Evolutionary conservation across 23 tunicate genomes (phyloP), one percentile per base, ranked within the genome.

Genomic region (Trididemnum clinides): DNA sequence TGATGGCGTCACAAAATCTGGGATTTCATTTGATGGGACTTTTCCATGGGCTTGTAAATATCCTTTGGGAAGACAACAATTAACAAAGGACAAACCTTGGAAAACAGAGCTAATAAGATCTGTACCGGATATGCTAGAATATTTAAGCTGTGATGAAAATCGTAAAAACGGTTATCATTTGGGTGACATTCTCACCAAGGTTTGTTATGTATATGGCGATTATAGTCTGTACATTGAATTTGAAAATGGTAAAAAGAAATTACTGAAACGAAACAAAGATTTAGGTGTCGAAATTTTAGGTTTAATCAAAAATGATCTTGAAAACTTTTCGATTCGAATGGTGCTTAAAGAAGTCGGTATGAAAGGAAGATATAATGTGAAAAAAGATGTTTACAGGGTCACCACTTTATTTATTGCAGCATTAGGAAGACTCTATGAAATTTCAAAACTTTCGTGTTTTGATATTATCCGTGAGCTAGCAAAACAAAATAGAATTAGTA

Each of bases 11-110:
- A 34, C 81, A 37, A 28, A 4, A 31, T 4, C 36, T 28, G 75
- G 75, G 36, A 69, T 69, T 33, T 69, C 75, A 6, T 69, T 69
- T 30, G 75, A 69, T 30, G 75, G 75, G 2, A 28, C 32, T 5
- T 29, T 69, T 35, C 75, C 75, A 6, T 23, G 32, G 28, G 75
- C 75, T 10, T 69, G 38, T 18, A 69, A 69, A 33, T 28, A 6
- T 5, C 81, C 81, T 35, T 62, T 74, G 5, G 81, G 81, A 74
- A 74, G 81, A 31, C 81, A 74, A 6, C 32, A 37, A 25, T 5
- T 37, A 2, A 35, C 63, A 10, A 27, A 36, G 19, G 37, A 37
- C 58, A 69, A 69, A n/a, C 35, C 75, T 3, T 69, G 75, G 75
- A 69, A 30, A 69, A 69, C 75, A 3, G 75, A 69, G 37, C 36